Evolutionary conservation across 2,797 vertebrate genomes (phyloP).

Genomic region (Gila robusta): DNA sequence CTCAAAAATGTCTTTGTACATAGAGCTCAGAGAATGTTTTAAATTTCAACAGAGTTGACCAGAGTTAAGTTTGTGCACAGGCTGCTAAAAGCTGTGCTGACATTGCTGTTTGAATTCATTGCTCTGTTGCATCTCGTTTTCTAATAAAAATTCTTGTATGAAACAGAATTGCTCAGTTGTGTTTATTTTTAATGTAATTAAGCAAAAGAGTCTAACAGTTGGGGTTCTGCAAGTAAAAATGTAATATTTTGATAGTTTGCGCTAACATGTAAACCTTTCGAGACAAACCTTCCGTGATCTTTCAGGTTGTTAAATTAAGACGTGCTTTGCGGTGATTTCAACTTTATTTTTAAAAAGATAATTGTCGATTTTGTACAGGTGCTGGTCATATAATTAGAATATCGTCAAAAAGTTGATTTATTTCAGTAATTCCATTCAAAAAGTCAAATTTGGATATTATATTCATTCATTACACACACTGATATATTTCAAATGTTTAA

Average conservation of each 20-base stretch:
- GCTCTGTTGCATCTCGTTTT: conserved; percentile 84
- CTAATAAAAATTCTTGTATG: conserved; percentile 82
- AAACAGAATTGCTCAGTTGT: conserved; percentile 47
- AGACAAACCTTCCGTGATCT: neutral
- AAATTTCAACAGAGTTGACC: conserved; percentile 85
- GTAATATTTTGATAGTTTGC: neutral
- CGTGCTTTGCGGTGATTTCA: neutral
- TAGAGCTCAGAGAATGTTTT: conserved; percentile 91
- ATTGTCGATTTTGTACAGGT: neutral
- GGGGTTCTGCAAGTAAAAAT: neutral
- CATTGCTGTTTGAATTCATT: conserved; percentile 79
- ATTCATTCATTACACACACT: too few relatives aligned
- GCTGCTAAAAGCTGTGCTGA: conserved; percentile 85
- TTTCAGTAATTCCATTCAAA: too few relatives aligned
- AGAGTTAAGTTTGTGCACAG: conserved; percentile 86
- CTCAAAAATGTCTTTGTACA: conserved; percentile 89
- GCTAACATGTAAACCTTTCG: neutral
- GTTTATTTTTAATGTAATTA: neutral
- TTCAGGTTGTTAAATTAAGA: neutral
- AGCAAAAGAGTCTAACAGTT: neutral
- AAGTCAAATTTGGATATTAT: too few relatives aligned
- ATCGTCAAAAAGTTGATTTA: too few relatives aligned
- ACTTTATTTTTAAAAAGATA: neutral
- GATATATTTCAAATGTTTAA: too few relatives aligned
- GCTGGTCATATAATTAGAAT: too few relatives aligned